These are phyloP conservation scores for Lampris megalopsis DNA, from an alignment of 2,113 vertebrate species.

Conservation along the genomic window DNA sequence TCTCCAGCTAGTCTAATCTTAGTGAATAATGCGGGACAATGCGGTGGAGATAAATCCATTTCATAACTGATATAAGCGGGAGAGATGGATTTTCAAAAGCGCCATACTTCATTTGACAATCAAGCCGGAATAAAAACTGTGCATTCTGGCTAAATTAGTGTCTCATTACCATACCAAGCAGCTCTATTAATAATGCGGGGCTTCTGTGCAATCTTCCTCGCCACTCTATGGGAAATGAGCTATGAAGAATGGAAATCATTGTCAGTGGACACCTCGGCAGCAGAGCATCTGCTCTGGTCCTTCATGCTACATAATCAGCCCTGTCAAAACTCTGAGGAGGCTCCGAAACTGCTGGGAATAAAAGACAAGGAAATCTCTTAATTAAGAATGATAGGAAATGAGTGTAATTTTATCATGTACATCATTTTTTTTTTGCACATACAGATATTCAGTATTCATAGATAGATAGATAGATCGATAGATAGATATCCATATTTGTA, in stretches of 20 bases:
- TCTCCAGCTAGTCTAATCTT: conserved; percentile 36
- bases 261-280: conserved; percentile 90
- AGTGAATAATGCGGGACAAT: conserved; percentile 34
- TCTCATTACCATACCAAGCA: conserved; percentile 77
- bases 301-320: conserved; percentile 89
- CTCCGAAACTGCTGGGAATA: conserved; percentile 57
- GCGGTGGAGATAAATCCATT: conserved; percentile 38
- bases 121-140: conserved; percentile 59
- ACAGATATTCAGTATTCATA: too few relatives aligned
- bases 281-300: conserved; percentile 90
- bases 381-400: conserved; percentile 56
- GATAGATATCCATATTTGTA: too few relatives aligned
- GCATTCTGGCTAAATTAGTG: conserved; percentile 70
- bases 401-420: conserved; percentile 55
- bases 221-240: conserved; percentile 86
- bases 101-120: conserved; percentile 69
- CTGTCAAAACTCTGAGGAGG: conserved; percentile 81
- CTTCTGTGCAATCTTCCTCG: conserved; percentile 67
- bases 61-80: conserved; percentile 35
- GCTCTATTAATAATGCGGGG: conserved; percentile 77
- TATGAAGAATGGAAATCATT: conserved; percentile 89
- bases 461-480: too few relatives aligned
- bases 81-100: conserved; percentile 32
- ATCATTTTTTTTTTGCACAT: conserved; percentile 50
- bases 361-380: conserved; percentile 60